Conservation (phyloP, 2,797 vertebrate species). For the Alosa sapidissima region DNA sequence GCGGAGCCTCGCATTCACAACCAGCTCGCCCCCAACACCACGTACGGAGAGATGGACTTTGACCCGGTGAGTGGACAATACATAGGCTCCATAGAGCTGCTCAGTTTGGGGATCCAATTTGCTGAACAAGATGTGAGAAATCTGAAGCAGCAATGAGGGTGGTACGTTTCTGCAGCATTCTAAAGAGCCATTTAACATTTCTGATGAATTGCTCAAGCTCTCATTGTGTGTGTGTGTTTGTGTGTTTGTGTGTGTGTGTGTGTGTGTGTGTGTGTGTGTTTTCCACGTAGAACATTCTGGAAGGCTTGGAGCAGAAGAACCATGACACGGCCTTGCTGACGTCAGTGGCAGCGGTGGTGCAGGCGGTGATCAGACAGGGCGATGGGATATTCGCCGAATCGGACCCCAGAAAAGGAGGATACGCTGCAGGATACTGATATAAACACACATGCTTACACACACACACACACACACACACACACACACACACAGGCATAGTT, state of each 20-base stretch:
- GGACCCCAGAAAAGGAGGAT: conserved; percentile 74
- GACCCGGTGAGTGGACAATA: conserved; percentile 73
- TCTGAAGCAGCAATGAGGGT: no score
- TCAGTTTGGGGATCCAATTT: no score
- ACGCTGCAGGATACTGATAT: conserved; percentile 74
- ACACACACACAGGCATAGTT: background rate
- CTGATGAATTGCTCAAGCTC: conserved; percentile 24
- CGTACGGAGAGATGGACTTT: conserved; percentile 72
- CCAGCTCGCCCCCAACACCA: conserved; percentile 84
- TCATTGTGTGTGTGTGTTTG: background rate
- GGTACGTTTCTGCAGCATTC: no score
- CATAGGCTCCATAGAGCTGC: background rate
- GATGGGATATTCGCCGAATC: conserved; percentile 71
- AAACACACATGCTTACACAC: background rate
- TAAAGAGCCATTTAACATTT: background rate
- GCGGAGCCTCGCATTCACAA: conserved; percentile 85
- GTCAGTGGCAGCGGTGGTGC: conserved; percentile 63
- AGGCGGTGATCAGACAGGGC: conserved; percentile 66
- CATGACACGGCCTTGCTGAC: conserved; percentile 59
- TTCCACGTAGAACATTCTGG: conserved; percentile 60
- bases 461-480: background rate
- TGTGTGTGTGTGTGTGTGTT: background rate
- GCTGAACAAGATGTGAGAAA: no score
- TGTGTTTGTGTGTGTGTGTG: conserved; percentile 1
- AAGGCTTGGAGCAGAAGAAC: conserved; percentile 71